These are phyloP conservation scores for Alligator sinensis DNA, from an alignment of 2,113 vertebrate genomes.

Conservation along the genomic window DNA sequence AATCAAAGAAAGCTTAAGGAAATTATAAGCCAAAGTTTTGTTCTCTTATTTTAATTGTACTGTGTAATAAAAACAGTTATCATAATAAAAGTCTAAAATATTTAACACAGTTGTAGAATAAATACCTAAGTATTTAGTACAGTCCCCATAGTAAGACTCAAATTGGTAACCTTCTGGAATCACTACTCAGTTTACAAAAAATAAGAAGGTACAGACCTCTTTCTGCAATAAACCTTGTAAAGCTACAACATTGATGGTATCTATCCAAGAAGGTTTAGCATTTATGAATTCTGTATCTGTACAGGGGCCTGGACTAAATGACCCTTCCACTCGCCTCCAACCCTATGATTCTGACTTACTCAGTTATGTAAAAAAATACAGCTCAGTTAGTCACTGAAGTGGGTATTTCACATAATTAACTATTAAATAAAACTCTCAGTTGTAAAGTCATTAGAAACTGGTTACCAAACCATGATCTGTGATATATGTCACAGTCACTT, in stretches of 20 bases:
- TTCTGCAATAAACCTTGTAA: neutral
- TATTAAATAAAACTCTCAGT: neutral
- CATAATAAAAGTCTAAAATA: neutral
- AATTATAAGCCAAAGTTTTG: neutral
- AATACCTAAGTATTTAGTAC: neutral
- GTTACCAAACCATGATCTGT: neutral
- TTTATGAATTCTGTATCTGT: no score
- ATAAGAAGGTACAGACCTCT: no score
- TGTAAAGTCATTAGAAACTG: neutral
- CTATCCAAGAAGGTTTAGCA: no score
- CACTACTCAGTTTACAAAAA: neutral
- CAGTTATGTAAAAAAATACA: neutral
- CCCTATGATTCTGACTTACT: neutral
- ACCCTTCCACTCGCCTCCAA: neutral
- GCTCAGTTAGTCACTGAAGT: neutral
- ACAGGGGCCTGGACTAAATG: no score
- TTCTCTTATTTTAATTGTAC: neutral
- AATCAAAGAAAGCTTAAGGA: neutral
- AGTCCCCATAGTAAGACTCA: neutral
- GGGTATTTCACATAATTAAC: neutral
- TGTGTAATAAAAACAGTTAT: neutral
- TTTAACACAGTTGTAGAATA: neutral
- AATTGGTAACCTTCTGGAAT: neutral
- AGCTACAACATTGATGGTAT: no score
- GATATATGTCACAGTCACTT: neutral